Evolutionary conservation across 2,113 vertebrate species (phyloP).

Genomic region (Bungarus multicinctus): DNA sequence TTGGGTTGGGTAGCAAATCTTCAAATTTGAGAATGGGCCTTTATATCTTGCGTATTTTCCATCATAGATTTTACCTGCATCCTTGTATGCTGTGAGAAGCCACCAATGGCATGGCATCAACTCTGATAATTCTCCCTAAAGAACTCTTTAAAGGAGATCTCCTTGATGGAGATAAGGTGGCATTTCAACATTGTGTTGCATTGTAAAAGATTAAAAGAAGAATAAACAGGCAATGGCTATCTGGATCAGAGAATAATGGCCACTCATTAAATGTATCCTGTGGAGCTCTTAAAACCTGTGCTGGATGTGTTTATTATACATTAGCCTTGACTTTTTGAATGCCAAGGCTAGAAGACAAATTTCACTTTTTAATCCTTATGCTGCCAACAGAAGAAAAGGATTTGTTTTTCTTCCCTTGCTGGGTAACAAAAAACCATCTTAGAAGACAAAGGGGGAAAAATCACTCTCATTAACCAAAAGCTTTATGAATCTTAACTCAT

Average conservation of each 20-base stretch:
- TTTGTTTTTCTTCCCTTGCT: conserved; percentile 52
- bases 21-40: not conserved
- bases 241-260: rapidly evolving
- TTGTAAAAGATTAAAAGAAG: not conserved
- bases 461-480: conserved; percentile 69
- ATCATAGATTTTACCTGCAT: not conserved
- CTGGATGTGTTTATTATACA: conserved; percentile 21
- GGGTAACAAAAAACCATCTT: conserved; percentile 68
- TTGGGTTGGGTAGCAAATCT: not conserved
- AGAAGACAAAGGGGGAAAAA: conserved; percentile 31
- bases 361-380: conserved; percentile 63
- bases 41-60: not conserved
- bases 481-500: conserved; percentile 65
- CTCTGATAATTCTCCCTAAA: not conserved
- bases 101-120: not conserved
- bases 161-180: not conserved
- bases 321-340: conserved; percentile 45
- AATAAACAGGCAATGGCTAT: not conserved
- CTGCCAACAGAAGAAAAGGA: conserved; percentile 62
- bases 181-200: not conserved
- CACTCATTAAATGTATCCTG: not conserved
- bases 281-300: not conserved
- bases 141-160: not conserved
- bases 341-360: conserved; percentile 39
- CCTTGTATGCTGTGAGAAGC: not conserved